These are phyloP conservation scores for Pteria penguin DNA, from an alignment of 2,888 invertebrate genomes.

Conservation along the genomic window DNA sequence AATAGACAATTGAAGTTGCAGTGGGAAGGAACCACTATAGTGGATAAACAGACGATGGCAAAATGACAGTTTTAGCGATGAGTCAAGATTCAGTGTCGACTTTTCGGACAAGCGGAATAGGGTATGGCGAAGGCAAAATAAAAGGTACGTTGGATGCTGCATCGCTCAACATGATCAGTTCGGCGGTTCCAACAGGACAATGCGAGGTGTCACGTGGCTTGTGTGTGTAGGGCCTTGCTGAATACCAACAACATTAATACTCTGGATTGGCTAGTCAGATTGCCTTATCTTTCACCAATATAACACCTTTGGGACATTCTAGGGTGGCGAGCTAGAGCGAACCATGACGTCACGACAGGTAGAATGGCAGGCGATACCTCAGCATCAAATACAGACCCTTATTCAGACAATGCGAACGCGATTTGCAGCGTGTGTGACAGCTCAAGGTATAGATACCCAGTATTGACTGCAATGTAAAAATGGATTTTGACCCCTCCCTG, in stretches of 20 bases:
- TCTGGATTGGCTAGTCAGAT: background rate
- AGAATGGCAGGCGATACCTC: background rate
- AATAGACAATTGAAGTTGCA: slow-evolving; percentile 18
- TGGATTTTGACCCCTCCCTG: no score
- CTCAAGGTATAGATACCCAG: no score
- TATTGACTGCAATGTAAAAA: no score
- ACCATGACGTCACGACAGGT: background rate
- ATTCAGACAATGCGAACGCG: background rate
- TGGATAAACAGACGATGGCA: background rate
- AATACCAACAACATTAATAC: background rate
- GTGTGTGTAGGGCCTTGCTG: background rate
- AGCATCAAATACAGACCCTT: background rate
- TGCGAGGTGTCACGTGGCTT: background rate
- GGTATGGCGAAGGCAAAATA: background rate
- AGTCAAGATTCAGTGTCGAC: background rate
- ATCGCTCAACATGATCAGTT: background rate
- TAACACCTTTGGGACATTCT: background rate
- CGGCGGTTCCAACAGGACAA: background rate
- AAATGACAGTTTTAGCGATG: no score
- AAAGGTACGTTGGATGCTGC: background rate
- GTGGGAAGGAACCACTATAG: background rate
- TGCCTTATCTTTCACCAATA: background rate
- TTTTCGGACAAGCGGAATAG: background rate
- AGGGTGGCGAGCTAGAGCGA: background rate
- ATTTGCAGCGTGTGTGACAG: no score